Percentiles rank a stretch among this genome's conserved stretches.
These are phyloP conservation scores for Amphipyra tragopoginis DNA, from an alignment of 2,888 invertebrate species.

Conservation along the genomic window DNA sequence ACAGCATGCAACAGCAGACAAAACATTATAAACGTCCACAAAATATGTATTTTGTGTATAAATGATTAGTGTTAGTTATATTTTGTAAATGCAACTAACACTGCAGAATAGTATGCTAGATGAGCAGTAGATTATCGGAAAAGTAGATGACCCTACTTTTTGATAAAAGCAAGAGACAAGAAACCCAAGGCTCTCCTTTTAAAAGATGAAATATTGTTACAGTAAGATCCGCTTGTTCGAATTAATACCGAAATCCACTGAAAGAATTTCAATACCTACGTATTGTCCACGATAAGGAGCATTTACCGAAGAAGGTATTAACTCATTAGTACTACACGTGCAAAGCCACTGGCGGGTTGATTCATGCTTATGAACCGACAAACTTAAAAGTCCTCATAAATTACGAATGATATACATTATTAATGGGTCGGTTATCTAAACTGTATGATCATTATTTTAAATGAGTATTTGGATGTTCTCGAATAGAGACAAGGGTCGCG, in stretches of 20 bases:
- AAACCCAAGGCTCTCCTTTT: too few relatives aligned
- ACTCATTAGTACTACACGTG: conserved; percentile 20
- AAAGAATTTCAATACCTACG: background rate
- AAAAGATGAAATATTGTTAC: too few relatives aligned
- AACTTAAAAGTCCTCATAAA: conserved; percentile 17
- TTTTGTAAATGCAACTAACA: too few relatives aligned
- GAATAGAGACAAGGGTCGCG: conserved; percentile 29
- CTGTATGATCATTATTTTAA: conserved; percentile 28
- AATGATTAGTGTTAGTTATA: too few relatives aligned
- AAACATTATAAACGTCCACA: too few relatives aligned
- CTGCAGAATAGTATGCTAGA: too few relatives aligned
- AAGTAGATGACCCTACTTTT: too few relatives aligned
- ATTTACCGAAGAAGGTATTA: conserved; percentile 2
- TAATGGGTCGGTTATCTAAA: conserved; percentile 11
- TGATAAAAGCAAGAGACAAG: too few relatives aligned
- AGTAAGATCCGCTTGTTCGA: too few relatives aligned
- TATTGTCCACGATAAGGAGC: background rate
- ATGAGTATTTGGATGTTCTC: conserved; percentile 13
- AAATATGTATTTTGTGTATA: too few relatives aligned
- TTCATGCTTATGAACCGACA: conserved; percentile 21
- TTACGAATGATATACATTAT: conserved; percentile 1
- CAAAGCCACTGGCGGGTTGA: conserved; percentile 6
- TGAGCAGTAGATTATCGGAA: too few relatives aligned
- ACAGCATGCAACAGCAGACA: too few relatives aligned
- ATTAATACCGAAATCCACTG: background rate